These are phyloP conservation scores for Pristionchus japonicus DNA, from an alignment of 2,888 invertebrate genomes.

Conservation along the genomic window DNA sequence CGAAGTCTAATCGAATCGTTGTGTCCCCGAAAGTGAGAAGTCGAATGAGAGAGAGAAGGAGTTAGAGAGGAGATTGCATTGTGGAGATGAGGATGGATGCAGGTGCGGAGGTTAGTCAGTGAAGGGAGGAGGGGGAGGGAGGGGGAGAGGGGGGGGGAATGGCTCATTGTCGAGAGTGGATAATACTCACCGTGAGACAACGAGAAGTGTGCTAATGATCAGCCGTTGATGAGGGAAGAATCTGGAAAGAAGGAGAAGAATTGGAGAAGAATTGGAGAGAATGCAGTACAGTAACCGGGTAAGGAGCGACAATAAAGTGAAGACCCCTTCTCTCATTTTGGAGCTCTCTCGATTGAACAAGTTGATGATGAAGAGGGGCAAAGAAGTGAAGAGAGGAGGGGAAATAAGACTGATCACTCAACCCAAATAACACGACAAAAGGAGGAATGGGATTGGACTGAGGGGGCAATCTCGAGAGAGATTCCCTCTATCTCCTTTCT, in stretches of 20 bases:
- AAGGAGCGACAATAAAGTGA: slow-evolving; percentile 28
- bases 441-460: neutral
- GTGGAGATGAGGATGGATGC: slow-evolving; percentile 9
- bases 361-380: slow-evolving; percentile 35
- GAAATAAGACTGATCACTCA: slow-evolving; percentile 41
- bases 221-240: neutral
- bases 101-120: slow-evolving; percentile 13
- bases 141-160: neutral
- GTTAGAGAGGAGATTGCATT: neutral
- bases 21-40: slow-evolving; percentile 23
- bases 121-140: neutral
- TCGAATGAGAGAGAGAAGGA: neutral
- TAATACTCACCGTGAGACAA: neutral
- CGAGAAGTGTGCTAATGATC: neutral
- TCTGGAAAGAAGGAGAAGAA: slow-evolving; percentile 28
- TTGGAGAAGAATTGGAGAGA: neutral
- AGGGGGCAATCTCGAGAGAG: neutral
- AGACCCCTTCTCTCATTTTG: neutral
- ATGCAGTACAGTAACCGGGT: slow-evolving; percentile 14
- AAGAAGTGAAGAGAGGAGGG: neutral
- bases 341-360: slow-evolving; percentile 41
- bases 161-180: neutral
- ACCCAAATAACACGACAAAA: slow-evolving; percentile 38
- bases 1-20: neutral
- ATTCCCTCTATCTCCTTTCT: neutral